These are phyloP conservation scores for Meloidogyne hapla DNA, from an alignment of 1,140 invertebrate species.

Conservation along the genomic window DNA sequence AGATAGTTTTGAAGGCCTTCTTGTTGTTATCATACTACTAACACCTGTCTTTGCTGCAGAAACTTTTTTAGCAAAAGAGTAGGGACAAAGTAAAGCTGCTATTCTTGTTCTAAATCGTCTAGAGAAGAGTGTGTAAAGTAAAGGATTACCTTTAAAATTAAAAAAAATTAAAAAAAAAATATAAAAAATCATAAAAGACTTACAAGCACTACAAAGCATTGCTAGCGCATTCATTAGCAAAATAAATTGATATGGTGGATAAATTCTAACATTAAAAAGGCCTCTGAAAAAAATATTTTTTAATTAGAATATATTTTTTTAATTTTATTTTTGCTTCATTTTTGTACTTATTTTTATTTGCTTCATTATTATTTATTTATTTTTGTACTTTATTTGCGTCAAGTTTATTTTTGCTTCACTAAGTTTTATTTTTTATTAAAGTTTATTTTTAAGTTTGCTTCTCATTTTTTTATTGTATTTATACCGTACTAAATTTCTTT, in stretches of 20 bases:
- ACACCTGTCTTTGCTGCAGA: not conserved
- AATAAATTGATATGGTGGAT: slow-evolving; percentile 57
- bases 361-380: too few species aligned
- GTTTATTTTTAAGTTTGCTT: too few species aligned
- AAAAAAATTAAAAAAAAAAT: not conserved
- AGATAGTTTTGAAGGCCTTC: not conserved
- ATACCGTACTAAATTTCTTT: too few species aligned
- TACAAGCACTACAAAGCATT: slow-evolving; percentile 55
- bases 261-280: slow-evolving; percentile 35
- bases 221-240: slow-evolving; percentile 61
- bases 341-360: too few species aligned
- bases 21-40: not conserved
- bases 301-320: not conserved
- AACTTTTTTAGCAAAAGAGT: slow-evolving; percentile 6
- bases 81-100: slow-evolving; percentile 26
- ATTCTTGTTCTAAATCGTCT: slow-evolving; percentile 52
- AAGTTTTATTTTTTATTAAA: too few species aligned
- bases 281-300: slow-evolving; percentile 14
- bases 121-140: slow-evolving; percentile 63
- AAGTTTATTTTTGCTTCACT: too few species aligned
- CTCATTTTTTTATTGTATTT: too few species aligned
- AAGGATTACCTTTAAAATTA: slow-evolving; percentile 45
- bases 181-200: too few species aligned
- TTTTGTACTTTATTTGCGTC: too few species aligned
- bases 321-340: too few species aligned